These are phyloP conservation scores for Leptinotarsa juncta DNA, from an alignment of 2,888 invertebrate genomes.

Conservation along the genomic window DNA sequence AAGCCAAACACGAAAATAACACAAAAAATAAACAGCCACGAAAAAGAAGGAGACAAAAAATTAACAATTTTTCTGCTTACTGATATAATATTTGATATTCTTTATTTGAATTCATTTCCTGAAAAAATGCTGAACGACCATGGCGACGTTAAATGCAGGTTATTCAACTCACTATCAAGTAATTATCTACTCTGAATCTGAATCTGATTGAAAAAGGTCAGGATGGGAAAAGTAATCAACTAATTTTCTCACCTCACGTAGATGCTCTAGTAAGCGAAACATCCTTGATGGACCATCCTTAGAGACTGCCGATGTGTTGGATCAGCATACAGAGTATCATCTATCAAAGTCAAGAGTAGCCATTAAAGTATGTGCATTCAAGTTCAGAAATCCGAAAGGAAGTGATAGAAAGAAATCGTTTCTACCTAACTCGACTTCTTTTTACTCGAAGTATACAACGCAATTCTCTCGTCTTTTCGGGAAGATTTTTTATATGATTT, in stretches of 20 bases:
- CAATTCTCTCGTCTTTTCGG: background rate
- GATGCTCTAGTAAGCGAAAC: background rate
- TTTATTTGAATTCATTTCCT: too few species aligned
- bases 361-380: conserved; percentile 17
- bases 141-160: too few species aligned
- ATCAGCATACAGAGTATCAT: conserved; percentile 22
- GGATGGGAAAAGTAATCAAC: background rate
- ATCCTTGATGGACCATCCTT: conserved; percentile 9
- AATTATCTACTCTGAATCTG: too few species aligned
- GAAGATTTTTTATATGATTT: background rate
- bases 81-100: too few species aligned
- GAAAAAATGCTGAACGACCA: too few species aligned
- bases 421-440: background rate
- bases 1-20: too few species aligned
- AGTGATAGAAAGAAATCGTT: background rate
- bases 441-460: background rate
- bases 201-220: too few species aligned
- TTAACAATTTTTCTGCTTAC: too few species aligned
- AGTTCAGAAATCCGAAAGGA: background rate
- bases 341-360: conserved; percentile 18
- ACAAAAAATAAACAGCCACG: too few species aligned
- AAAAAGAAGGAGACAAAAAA: too few species aligned
- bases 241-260: background rate
- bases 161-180: too few species aligned
- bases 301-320: conserved; percentile 1